These are phyloP conservation scores for Eurosta solidaginis DNA, from an alignment of 1,140 invertebrate genomes.

Conservation along the genomic window DNA sequence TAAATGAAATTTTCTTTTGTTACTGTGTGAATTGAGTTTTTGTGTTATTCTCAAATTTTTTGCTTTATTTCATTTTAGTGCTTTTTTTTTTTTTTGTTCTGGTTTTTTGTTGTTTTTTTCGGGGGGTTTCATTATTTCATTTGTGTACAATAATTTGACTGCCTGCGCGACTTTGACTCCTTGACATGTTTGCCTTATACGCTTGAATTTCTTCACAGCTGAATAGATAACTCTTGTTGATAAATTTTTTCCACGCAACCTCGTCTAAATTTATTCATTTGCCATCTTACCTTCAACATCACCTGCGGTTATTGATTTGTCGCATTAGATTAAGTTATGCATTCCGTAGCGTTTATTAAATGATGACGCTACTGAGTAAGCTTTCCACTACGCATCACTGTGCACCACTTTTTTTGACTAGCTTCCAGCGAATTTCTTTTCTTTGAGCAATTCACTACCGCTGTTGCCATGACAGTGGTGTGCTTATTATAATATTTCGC, in stretches of 20 bases:
- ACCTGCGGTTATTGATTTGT: constrained; percentile 53
- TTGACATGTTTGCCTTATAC: background rate
- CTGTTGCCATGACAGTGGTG: background rate
- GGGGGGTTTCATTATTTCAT: background rate
- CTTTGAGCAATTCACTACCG: constrained; percentile 4
- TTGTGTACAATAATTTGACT: background rate
- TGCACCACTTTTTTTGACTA: background rate
- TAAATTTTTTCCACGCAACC: too few relatives aligned
- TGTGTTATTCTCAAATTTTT: too few relatives aligned
- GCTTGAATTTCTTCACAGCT: too few relatives aligned
- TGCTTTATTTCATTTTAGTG: background rate
- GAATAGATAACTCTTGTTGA: too few relatives aligned
- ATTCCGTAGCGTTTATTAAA: background rate
- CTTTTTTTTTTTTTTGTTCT: background rate
- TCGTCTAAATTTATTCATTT: too few relatives aligned
- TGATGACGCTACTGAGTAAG: background rate
- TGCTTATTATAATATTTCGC: background rate
- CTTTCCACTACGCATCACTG: background rate
- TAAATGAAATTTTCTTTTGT: constrained; percentile 6
- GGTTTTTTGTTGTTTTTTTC: background rate
- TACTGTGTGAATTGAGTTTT: too few relatives aligned
- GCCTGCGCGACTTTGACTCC: background rate
- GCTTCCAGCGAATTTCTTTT: too few relatives aligned
- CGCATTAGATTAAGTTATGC: constrained; percentile 34
- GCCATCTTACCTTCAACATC: background rate